Evolutionary conservation across 2,113 vertebrate genomes (phyloP), one percentile per base, ranked within the genome.

Genomic region (Myxocyprinus asiaticus): DNA sequence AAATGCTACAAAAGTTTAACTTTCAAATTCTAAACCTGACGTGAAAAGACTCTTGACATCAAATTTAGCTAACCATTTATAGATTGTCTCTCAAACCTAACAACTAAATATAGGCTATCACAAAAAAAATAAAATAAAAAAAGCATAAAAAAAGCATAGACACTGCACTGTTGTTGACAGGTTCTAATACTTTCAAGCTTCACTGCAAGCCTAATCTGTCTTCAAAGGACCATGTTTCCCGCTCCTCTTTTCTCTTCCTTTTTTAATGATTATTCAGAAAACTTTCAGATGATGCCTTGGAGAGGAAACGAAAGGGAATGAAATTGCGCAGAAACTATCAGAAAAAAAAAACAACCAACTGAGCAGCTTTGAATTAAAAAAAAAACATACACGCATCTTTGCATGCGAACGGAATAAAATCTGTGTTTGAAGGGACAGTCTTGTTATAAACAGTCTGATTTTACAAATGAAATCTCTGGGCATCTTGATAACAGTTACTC

Each of bases 261-360:
- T 66, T 62, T 84, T 78, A 61, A 66, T 75, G 79, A 62, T 64
- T 68, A 73, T 67, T 66, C 55, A 9, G 53, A 77, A 55, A 59
- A 72, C 76, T 77, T 80, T 33, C 22, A 33, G 22, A 33, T 33
- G 22, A 33, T 33, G 22, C 22, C 22, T 33, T 76, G 50, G 15
- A 33, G 22, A 7, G 51, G 47, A 48, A 48, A 2, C 2, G 47
- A 48, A 48, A 9, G 47, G 6, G 47, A 33, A 33, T 33, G 22
- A 33, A 33, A 33, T 33, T 33, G 22, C 22, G 22, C 22, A 33
- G 22, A 33, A 33, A 33, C 22, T 33, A 33, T 33, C 22, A 33
- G 22, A 33, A 33, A 33, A 33, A 33, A 33, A 33, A 33, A 33
- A 33, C 22, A 33, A 33, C 22, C 3, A 33, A 1, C 22, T 33